A percentile compares a stretch with the other conserved stretches of the same genome.
phyloP scores from a whole-genome alignment of 2,888 invertebrate species.

The Taphrorychus bicolor region DNA sequence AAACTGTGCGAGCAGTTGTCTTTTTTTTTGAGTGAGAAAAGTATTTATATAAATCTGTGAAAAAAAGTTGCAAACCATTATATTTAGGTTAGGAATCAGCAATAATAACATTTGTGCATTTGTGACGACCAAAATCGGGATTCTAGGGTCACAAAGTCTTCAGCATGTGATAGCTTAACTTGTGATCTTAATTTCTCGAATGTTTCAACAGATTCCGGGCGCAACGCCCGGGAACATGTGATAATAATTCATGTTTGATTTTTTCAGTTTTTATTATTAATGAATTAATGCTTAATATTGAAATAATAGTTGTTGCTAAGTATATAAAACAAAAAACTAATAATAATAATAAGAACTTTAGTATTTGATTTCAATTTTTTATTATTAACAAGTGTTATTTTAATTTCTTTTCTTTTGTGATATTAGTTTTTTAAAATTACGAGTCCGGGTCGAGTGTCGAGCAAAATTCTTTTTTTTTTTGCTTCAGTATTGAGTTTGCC shows the following conservation, averaged over 20 bases:
- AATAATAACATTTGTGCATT: conserved; percentile 34
- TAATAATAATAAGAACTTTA: conserved; percentile 31
- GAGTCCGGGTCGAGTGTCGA: not conserved
- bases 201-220: conserved; percentile 38
- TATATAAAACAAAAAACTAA: conserved; percentile 12
- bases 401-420: conserved; percentile 43
- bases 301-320: conserved; percentile 3
- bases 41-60: not conserved
- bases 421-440: conserved; percentile 45
- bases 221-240: conserved; percentile 42
- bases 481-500: conserved; percentile 36
- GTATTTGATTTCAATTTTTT: conserved; percentile 31
- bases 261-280: no score
- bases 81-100: conserved; percentile 18
- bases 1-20: not conserved
- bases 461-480: not conserved
- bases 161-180: conserved; percentile 27
- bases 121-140: conserved; percentile 44
- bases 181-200: conserved; percentile 37
- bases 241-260: conserved; percentile 42
- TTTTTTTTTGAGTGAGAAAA: conserved; percentile 1
- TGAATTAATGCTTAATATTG: not conserved
- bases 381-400: conserved; percentile 16
- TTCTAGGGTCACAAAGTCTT: conserved; percentile 27
- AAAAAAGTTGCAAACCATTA: not conserved